Conservation (phyloP, 1,140 invertebrate genomes). For the Ceratina japonica region DNA sequence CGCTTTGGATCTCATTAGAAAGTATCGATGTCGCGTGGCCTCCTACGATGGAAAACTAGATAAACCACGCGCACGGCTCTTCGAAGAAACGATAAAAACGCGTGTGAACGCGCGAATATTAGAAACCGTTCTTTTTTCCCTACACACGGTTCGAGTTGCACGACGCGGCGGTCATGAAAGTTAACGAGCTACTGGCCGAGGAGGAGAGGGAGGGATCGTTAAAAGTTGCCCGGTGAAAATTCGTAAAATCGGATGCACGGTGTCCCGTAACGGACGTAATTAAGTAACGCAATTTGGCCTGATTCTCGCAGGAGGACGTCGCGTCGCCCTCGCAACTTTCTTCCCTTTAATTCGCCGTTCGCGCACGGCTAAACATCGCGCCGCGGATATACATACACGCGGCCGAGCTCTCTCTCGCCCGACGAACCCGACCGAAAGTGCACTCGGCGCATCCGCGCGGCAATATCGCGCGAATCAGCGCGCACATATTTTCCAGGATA, state of each 20-base stretch:
- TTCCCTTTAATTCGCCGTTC: neutral
- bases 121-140: slow-evolving; percentile 3
- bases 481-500: slow-evolving; percentile 5
- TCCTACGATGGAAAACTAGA: neutral
- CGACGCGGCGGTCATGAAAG: neutral
- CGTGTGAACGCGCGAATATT: slow-evolving; percentile 37
- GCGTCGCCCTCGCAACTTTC: neutral
- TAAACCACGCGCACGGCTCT: neutral
- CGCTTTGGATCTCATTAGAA: neutral
- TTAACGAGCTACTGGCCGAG: slow-evolving; percentile 24
- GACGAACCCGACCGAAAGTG: slow-evolving; percentile 30
- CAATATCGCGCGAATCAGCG: slow-evolving; percentile 23
- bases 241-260: slow-evolving; percentile 13
- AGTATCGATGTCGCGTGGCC: neutral
- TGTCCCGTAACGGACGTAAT: slow-evolving; percentile 24
- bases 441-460: slow-evolving; percentile 22
- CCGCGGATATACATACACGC: neutral
- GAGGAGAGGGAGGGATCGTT: slow-evolving; percentile 6
- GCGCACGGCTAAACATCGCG: neutral
- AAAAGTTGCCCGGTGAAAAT: slow-evolving; percentile 32
- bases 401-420: slow-evolving; percentile 15
- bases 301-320: neutral
- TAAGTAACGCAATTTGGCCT: slow-evolving; percentile 20
- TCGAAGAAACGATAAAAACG: slow-evolving; percentile 20
- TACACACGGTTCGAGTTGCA: neutral